phyloP scores from a whole-genome alignment of 2,113 vertebrate genomes.

The Corythaixoides concolor region DNA sequence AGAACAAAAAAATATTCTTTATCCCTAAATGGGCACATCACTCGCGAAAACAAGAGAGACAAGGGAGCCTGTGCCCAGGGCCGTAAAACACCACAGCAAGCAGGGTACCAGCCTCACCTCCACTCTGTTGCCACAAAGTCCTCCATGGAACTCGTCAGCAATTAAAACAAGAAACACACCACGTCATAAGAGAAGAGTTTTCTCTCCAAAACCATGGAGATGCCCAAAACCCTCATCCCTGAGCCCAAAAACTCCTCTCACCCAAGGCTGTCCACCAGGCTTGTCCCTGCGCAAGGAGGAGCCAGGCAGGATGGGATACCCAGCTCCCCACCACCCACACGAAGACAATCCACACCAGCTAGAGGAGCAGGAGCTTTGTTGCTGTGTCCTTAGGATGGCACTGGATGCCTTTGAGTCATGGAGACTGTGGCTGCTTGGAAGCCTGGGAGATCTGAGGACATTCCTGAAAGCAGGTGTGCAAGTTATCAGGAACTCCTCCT shows the following conservation, averaged over 20 bases:
- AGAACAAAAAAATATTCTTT: conserved; percentile 2
- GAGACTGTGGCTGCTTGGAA: background rate
- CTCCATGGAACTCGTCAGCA: background rate
- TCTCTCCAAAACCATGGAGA: background rate
- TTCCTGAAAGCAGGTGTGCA: fast-evolving
- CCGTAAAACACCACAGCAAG: background rate
- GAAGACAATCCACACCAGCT: background rate
- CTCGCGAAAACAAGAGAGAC: background rate
- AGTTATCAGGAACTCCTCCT: background rate
- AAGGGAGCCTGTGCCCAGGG: background rate
- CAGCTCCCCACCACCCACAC: background rate
- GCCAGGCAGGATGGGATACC: background rate
- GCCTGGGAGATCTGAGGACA: background rate
- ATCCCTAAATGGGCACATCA: background rate
- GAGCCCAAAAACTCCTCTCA: background rate
- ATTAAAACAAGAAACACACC: background rate
- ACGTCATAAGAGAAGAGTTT: background rate
- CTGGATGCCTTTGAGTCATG: background rate
- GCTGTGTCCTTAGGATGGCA: background rate
- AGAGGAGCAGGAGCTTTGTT: background rate
- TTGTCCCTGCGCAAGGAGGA: background rate
- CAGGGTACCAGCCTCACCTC: background rate
- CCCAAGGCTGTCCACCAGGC: background rate
- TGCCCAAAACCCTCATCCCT: background rate
- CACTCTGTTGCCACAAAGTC: background rate